These are phyloP conservation scores for Panzeria rudis DNA, from an alignment of 2,888 invertebrate species.

Conservation along the genomic window DNA sequence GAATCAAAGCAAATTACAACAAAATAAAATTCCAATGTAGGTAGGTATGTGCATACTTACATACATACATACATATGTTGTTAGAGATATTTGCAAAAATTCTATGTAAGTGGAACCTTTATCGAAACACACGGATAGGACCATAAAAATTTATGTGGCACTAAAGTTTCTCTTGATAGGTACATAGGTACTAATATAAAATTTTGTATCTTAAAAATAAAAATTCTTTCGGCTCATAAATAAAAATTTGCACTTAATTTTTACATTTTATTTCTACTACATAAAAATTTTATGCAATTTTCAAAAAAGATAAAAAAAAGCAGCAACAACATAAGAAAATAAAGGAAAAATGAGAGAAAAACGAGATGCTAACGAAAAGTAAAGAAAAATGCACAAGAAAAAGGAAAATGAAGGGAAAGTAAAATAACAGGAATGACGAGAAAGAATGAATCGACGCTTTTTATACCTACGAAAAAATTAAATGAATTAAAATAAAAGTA, in stretches of 20 bases:
- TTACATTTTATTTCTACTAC: slow-evolving; percentile 17
- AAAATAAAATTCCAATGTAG: neutral
- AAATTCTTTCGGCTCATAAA: neutral
- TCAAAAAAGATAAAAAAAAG: slow-evolving; percentile 11
- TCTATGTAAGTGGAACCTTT: too few species aligned
- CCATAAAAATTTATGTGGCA: too few species aligned
- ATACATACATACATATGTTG: too few species aligned
- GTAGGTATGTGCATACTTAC: too few species aligned
- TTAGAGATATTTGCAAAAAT: too few species aligned
- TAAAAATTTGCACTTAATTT: slow-evolving; percentile 21
- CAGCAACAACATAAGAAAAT: slow-evolving; percentile 25
- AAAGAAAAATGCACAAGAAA: slow-evolving; percentile 45
- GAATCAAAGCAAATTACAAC: slow-evolving; percentile 8
- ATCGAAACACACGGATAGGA: too few species aligned
- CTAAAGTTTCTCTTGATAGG: too few species aligned
- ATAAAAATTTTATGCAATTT: slow-evolving; percentile 67
- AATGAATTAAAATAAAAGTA: too few species aligned
- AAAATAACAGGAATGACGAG: slow-evolving; percentile 42
- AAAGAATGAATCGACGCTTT: slow-evolving; percentile 67
- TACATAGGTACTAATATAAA: neutral
- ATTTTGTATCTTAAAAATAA: neutral
- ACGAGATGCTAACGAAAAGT: slow-evolving; percentile 40
- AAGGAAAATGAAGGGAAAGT: slow-evolving; percentile 56
- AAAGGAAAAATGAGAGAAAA: slow-evolving; percentile 31
- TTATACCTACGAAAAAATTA: slow-evolving; percentile 17